Conservation (phyloP, 2,888 invertebrate species). For the Mechanitis messenoides region DNA sequence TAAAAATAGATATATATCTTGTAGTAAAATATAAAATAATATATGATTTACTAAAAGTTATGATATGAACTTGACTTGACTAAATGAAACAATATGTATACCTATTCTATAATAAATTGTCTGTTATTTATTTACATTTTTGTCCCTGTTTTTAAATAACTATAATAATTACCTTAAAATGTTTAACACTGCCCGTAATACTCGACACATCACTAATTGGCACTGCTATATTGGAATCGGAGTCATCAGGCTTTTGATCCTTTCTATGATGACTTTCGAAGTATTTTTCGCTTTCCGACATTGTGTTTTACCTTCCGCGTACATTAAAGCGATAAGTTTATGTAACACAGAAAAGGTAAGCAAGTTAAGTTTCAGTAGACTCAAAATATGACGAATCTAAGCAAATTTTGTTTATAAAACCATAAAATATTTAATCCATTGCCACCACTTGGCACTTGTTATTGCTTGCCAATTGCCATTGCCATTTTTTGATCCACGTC, state of each 20-base stretch:
- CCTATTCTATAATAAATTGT: too few relatives aligned
- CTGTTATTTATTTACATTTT: slow-evolving; percentile 2
- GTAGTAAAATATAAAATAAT: too few relatives aligned
- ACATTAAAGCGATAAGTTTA: slow-evolving; percentile 49
- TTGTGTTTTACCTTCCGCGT: slow-evolving; percentile 51
- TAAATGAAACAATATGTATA: too few relatives aligned
- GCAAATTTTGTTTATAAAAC: slow-evolving; percentile 3
- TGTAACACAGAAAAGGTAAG: slow-evolving; percentile 11
- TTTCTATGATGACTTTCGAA: slow-evolving; percentile 54
- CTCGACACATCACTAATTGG: slow-evolving; percentile 53
- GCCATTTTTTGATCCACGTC: slow-evolving; percentile 38
- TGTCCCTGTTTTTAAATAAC: not conserved
- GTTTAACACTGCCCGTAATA: slow-evolving; percentile 57
- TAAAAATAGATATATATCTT: too few relatives aligned
- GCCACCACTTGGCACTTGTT: slow-evolving; percentile 53
- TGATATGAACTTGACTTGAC: too few relatives aligned
- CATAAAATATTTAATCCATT: slow-evolving; percentile 35
- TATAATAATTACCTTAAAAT: slow-evolving; percentile 49
- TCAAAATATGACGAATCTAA: slow-evolving; percentile 5
- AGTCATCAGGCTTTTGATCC: slow-evolving; percentile 47
- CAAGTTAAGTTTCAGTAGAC: slow-evolving; percentile 8
- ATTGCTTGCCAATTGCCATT: slow-evolving; percentile 37
- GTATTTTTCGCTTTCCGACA: slow-evolving; percentile 65
- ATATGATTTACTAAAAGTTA: too few relatives aligned
- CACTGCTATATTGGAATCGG: slow-evolving; percentile 56